Conservation (phyloP, 2,113 vertebrate genomes). For the Origma solitaria region DNA sequence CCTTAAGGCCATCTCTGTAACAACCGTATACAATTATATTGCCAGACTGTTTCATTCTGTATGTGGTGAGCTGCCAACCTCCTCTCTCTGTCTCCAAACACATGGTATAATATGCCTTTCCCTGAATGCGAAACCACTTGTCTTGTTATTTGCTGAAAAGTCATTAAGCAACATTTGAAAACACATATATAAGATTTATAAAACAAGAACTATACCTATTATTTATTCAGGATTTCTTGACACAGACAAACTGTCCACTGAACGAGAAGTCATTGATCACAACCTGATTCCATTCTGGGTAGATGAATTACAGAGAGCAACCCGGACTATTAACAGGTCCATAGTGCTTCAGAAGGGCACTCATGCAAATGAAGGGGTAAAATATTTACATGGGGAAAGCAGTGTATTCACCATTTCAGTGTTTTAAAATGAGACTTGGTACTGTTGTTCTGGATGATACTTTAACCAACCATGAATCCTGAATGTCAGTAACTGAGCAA, state of each 20-base stretch:
- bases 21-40: not conserved
- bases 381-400: not conserved
- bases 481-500: not conserved
- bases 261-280: not conserved
- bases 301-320: not conserved
- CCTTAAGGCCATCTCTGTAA: slow-evolving; percentile 6
- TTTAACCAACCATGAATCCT: not conserved
- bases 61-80: not conserved
- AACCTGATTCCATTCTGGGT: not conserved
- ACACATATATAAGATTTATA: not conserved
- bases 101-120: not conserved
- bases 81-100: not conserved
- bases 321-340: not conserved
- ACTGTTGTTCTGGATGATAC: not conserved
- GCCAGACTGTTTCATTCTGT: not conserved
- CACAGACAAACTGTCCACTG: not conserved
- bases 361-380: not conserved
- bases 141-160: not conserved
- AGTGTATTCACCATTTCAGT: not conserved
- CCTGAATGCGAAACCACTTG: not conserved
- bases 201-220: not conserved
- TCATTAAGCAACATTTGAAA: not conserved
- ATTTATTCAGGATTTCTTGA: not conserved
- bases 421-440: not conserved
- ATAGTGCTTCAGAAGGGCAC: not conserved